Conservation (phyloP, 1,140 invertebrate species). For the Eriocheir sinensis region DNA sequence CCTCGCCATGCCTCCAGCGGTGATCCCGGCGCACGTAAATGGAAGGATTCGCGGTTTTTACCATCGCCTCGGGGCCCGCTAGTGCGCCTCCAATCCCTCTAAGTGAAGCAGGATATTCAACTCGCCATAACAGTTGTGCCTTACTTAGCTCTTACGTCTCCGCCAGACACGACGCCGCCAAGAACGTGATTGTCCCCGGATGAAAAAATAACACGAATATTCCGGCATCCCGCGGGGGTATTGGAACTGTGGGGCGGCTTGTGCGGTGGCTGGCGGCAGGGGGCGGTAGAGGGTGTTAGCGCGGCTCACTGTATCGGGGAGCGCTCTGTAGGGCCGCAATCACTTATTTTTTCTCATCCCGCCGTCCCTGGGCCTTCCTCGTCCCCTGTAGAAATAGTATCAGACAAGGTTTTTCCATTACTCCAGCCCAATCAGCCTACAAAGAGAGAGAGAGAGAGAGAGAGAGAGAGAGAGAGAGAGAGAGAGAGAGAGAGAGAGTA, state of each 20-base stretch:
- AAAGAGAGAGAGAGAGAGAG: background rate
- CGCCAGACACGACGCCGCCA: background rate
- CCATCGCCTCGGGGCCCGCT: background rate
- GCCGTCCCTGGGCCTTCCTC: background rate
- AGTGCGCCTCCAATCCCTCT: background rate
- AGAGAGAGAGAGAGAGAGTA: background rate
- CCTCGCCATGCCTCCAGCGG: background rate
- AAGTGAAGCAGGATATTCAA: slow-evolving; percentile 25
- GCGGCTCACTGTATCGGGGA: background rate
- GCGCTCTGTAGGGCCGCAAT: background rate
- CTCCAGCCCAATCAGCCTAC: background rate
- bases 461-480: background rate
- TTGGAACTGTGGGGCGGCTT: background rate
- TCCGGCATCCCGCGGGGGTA: background rate
- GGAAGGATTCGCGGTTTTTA: background rate
- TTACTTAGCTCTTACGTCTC: slow-evolving; percentile 15
- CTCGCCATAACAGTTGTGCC: slow-evolving; percentile 21
- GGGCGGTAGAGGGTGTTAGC: background rate
- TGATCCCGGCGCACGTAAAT: background rate
- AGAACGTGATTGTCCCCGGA: background rate
- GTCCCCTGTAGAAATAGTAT: background rate
- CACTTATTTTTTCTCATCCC: background rate
- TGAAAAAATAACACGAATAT: background rate
- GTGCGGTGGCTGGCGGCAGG: too few species aligned
- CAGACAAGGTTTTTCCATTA: background rate